Evolutionary conservation across 2,113 vertebrate species (phyloP), one percentile per base, ranked within the genome.

Genomic region (Oceanites oceanicus): DNA sequence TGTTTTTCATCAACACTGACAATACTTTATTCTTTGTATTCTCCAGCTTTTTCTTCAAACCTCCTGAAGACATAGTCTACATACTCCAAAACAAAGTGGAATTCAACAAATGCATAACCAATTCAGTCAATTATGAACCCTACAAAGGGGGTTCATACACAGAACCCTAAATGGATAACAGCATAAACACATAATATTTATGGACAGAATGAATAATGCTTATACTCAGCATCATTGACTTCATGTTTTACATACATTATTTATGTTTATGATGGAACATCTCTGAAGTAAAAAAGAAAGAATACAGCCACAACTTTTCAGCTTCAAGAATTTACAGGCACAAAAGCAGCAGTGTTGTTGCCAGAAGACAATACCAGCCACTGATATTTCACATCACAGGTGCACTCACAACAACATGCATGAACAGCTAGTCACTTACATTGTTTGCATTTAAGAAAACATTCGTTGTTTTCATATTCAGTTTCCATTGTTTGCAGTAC

Each of bases 1-100:
- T 53, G 26, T 81, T 92, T 93, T 85, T 92, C 75, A 92, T 86
- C 68, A 89, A 88, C 50, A 90, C 62, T 65, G 38, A 86, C 65
- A 88, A 68, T 63, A 88, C 66, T 81, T 95, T 58, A 77, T 59
- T 74, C 67, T 96, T 70, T 44, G 26, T 61, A 34, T 93, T 95
- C 47, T 72, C 53, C 59, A 76, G 11, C 20, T 84, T 90, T 95
- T 94, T 67, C 45, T 88, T 74, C 47, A 75, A 73, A 93, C 40
- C 92, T 87, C 76, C 63, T 75, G 86, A 65, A 83, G 44, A 68
- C 52, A 90, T 6, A 63, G 76, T 38, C 36, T 22, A 73, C 34
- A n/a, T 30, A 50, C 49, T 93, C 34, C 79, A 87, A 58, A 94
- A 93, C 40, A 42, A 96, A 95, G 47, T 15, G 12, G 82, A 86